Percentiles rank a stretch among this genome's conserved stretches.
Conservation (phyloP, 1,140 invertebrate species). For the Coelopa frigida region DNA sequence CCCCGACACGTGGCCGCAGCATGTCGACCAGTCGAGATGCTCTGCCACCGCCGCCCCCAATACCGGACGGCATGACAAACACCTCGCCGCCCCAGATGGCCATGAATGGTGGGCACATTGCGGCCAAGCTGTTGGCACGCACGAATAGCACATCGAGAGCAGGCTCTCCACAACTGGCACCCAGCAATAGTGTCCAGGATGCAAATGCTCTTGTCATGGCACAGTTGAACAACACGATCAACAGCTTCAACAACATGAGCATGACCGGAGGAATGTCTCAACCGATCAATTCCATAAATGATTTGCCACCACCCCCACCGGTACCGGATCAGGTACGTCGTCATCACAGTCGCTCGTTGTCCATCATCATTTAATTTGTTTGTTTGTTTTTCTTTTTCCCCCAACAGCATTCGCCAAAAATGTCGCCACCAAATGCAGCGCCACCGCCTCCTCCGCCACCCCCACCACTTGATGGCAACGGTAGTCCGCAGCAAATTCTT, state of each 20-base stretch:
- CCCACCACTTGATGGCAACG: conserved; percentile 51
- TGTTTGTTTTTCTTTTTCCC: conserved; percentile 3
- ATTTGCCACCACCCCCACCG: conserved; percentile 54
- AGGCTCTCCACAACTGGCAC: conserved; percentile 41
- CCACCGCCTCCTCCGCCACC: conserved; percentile 53
- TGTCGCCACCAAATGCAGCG: conserved; percentile 43
- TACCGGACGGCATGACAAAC: conserved; percentile 54
- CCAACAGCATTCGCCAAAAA: conserved; percentile 39
- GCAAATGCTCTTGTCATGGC: conserved; percentile 42
- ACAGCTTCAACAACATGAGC: conserved; percentile 30
- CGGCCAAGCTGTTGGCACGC: conserved; percentile 45
- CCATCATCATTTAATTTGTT: neutral
- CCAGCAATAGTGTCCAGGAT: conserved; percentile 32
- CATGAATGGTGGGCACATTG: conserved; percentile 41
- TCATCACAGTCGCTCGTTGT: neutral
- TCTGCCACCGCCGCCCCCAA: conserved; percentile 82
- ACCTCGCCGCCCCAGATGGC: conserved; percentile 43
- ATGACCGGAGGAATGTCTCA: conserved; percentile 21
- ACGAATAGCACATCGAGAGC: conserved; percentile 43
- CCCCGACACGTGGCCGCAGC: conserved; percentile 60
- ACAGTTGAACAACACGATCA: conserved; percentile 40
- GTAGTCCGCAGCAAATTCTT: conserved; percentile 46
- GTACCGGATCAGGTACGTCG: conserved; percentile 49
- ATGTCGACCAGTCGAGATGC: conserved; percentile 59
- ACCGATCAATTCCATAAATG: conserved; percentile 45